A percentile compares a stretch with the other conserved stretches of the same genome.
These are phyloP conservation scores for Sylvia atricapilla DNA, from an alignment of 2,113 vertebrate species.

Conservation along the genomic window DNA sequence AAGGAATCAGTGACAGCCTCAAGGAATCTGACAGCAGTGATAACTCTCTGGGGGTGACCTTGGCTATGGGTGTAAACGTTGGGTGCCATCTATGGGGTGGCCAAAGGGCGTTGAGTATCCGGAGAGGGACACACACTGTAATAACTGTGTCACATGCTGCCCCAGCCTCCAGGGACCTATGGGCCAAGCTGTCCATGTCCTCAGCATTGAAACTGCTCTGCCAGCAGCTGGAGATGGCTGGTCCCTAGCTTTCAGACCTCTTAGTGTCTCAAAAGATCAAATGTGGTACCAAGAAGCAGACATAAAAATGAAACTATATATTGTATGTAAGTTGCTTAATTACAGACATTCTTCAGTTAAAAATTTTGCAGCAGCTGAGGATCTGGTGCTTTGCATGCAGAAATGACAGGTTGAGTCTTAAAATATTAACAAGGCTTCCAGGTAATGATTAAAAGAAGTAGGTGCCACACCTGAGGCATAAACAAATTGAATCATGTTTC, in stretches of 20 bases:
- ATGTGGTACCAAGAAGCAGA: background rate
- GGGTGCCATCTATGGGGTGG: background rate
- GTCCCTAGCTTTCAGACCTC: background rate
- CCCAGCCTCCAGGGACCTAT: background rate
- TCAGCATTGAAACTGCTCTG: background rate
- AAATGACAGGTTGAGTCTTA: background rate
- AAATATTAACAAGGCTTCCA: background rate
- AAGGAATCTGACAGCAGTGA: background rate
- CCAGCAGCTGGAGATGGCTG: background rate
- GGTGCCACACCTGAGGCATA: background rate
- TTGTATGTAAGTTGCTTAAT: background rate
- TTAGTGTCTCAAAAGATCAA: background rate
- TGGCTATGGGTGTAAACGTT: fast-evolving
- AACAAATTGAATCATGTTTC: background rate
- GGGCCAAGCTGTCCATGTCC: background rate
- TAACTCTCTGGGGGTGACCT: background rate
- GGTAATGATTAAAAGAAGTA: background rate
- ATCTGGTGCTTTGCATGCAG: background rate
- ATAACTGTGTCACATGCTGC: background rate
- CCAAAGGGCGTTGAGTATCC: fast-evolving
- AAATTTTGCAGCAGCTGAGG: background rate
- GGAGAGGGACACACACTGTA: fast-evolving
- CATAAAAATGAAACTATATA: background rate
- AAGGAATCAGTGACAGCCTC: background rate
- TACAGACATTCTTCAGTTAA: background rate